Conservation (phyloP, 2,113 vertebrate species). For the Anguilla japonica region DNA sequence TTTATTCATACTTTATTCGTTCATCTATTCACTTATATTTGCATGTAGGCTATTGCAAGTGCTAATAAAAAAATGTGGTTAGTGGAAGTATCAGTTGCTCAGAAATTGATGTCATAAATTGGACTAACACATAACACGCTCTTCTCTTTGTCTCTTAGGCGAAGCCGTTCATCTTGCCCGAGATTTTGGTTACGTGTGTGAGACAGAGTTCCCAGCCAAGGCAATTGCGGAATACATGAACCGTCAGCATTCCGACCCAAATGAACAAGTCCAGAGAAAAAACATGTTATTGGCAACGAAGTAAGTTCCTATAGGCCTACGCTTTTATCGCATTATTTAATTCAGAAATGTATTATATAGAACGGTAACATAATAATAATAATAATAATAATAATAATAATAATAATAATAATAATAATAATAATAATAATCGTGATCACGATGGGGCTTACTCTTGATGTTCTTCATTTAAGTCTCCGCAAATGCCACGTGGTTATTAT, state of each 20-base stretch:
- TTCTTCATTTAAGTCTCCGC: not conserved
- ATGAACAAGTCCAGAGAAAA: constrained; percentile 99
- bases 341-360: too few relatives aligned
- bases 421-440: not conserved
- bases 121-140: constrained; percentile 52
- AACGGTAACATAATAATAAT: not conserved
- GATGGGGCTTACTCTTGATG: not conserved
- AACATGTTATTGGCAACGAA: constrained; percentile 99
- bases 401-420: not conserved
- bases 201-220: constrained; percentile 99
- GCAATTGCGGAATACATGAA: constrained; percentile 99
- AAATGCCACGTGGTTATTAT: not conserved
- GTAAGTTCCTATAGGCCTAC: constrained; percentile 74
- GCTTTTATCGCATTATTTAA: constrained; percentile 46
- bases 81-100: constrained; percentile 53
- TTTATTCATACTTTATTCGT: not conserved
- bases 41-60: not conserved
- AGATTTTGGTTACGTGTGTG: constrained; percentile 99
- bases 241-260: constrained; percentile 99
- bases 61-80: constrained; percentile 45
- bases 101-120: constrained; percentile 54
- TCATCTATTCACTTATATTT: not conserved
- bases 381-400: too few relatives aligned
- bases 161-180: constrained; percentile 99
- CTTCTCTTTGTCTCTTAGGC: constrained; percentile 69